Conservation (phyloP, 2,888 invertebrate species). For the Cerceris ruficornis region DNA sequence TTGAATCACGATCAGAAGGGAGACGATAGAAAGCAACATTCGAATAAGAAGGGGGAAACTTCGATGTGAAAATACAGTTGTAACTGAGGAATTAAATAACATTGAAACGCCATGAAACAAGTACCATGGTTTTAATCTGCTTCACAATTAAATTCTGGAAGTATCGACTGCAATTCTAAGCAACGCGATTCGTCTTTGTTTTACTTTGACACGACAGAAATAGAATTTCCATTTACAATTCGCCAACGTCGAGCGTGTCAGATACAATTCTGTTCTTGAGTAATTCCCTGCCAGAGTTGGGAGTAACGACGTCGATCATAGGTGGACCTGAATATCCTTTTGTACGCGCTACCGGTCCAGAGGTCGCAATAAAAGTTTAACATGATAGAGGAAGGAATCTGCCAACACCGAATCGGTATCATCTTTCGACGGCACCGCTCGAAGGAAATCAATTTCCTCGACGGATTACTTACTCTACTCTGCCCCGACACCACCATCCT, state of each 20-base stretch:
- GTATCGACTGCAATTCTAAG: constrained; percentile 9
- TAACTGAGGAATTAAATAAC: too few species aligned
- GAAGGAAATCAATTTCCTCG: constrained; percentile 24
- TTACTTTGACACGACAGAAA: constrained; percentile 9
- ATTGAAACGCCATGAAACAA: too few species aligned
- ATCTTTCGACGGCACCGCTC: background rate
- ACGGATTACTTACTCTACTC: constrained; percentile 7
- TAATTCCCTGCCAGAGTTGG: constrained; percentile 30
- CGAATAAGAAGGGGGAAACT: too few species aligned
- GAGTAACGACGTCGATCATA: background rate
- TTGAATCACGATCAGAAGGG: too few species aligned
- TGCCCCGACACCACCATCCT: background rate
- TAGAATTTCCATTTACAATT: constrained; percentile 2
- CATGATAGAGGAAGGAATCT: constrained; percentile 5
- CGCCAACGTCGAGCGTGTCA: background rate
- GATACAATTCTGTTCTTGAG: constrained; percentile 13
- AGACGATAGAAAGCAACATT: too few species aligned
- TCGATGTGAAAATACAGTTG: too few species aligned
- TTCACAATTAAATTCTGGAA: background rate
- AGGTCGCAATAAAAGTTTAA: background rate
- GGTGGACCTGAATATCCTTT: constrained; percentile 6
- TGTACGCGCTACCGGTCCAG: constrained; percentile 4
- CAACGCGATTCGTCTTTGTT: background rate
- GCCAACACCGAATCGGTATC: background rate
- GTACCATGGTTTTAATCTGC: too few species aligned